Evolutionary conservation across 2,888 invertebrate genomes (phyloP).

Genomic region (Gastrophysa polygoni): DNA sequence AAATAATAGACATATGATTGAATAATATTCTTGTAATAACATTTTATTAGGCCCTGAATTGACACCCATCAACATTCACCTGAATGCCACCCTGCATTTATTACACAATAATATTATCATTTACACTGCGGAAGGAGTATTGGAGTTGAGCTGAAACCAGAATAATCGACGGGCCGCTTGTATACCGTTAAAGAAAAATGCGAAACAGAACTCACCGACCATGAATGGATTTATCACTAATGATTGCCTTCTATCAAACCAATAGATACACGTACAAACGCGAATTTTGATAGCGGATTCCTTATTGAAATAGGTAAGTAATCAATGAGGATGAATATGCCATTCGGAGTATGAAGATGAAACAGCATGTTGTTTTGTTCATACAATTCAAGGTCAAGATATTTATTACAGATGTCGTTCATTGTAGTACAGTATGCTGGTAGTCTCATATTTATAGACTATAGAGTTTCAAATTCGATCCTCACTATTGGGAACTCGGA

Average conservation of each 20-base stretch:
- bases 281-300: constrained; percentile 6
- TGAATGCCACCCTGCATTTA: constrained; percentile 16
- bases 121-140: constrained; percentile 34
- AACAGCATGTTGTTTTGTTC: too few relatives aligned
- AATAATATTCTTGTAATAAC: too few relatives aligned
- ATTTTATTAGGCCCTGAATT: too few relatives aligned
- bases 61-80: not conserved
- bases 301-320: not conserved
- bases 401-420: too few relatives aligned
- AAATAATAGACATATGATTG: too few relatives aligned
- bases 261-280: constrained; percentile 23
- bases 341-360: too few relatives aligned
- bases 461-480: too few relatives aligned
- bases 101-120: constrained; percentile 33
- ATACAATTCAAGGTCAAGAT: too few relatives aligned
- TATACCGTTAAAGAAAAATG: constrained; percentile 33
- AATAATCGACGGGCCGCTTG: constrained; percentile 22
- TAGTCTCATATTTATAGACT: too few relatives aligned
- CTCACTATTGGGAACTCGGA: too few relatives aligned
- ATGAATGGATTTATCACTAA: constrained; percentile 36
- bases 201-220: constrained; percentile 30
- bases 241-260: constrained; percentile 31
- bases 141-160: constrained; percentile 25
- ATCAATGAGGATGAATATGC: not conserved
- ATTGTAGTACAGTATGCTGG: too few relatives aligned